phyloP scores from a whole-genome alignment of 64 coral and sea anemone genomes.

The Acropora yongei region DNA sequence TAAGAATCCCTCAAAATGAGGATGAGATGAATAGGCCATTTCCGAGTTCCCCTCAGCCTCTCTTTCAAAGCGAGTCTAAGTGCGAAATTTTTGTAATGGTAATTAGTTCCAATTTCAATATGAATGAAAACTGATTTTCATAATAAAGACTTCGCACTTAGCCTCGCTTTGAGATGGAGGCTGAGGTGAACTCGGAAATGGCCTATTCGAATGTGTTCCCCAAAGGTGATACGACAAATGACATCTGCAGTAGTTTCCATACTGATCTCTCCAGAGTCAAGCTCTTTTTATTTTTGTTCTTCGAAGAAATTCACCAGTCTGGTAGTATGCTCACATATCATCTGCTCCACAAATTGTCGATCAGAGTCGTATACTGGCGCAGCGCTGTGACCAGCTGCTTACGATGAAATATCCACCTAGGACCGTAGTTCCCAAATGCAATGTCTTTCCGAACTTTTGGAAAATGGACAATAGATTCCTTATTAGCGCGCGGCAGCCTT shows the following conservation, averaged over 20 bases:
- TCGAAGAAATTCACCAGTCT: constrained; percentile 23
- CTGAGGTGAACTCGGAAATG: too few relatives aligned
- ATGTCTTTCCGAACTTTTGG: constrained; percentile 71
- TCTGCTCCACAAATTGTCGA: constrained; percentile 26
- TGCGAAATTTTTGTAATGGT: too few relatives aligned
- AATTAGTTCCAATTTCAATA: too few relatives aligned
- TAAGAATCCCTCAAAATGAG: constrained; percentile 47
- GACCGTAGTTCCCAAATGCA: constrained; percentile 49
- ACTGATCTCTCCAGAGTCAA: constrained; percentile 43
- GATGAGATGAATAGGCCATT: constrained; percentile 9
- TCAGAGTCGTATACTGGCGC: constrained; percentile 40
- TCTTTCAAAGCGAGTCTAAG: too few relatives aligned
- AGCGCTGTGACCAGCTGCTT: constrained; percentile 64
- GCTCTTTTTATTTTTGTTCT: constrained; percentile 35
- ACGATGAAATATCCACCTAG: constrained; percentile 67
- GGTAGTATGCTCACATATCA: constrained; percentile 33
- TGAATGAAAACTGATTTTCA: too few relatives aligned
- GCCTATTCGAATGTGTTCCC: constrained; percentile 33
- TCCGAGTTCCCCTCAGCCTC: too few relatives aligned
- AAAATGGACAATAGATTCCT: too few relatives aligned
- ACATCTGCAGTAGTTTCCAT: constrained; percentile 72
- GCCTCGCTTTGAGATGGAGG: too few relatives aligned
- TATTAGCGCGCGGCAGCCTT: too few relatives aligned
- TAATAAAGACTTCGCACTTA: too few relatives aligned
- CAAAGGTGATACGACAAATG: constrained; percentile 70